Evolutionary conservation across 2,797 vertebrate species (phyloP).

Genomic region (Hozukius guyotensis): DNA sequence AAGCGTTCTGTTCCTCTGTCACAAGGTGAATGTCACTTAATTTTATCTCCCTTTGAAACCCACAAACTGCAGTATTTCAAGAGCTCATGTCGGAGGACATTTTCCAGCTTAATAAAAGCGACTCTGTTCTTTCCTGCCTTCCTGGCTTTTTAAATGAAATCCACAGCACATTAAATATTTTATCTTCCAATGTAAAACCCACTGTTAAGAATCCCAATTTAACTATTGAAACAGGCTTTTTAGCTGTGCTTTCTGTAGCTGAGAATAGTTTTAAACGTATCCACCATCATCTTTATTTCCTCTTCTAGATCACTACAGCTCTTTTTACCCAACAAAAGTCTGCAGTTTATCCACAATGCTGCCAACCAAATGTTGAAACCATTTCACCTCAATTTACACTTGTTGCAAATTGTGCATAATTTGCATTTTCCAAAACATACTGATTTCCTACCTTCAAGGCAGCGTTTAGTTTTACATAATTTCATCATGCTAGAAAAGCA

Average conservation of each 20-base stretch:
- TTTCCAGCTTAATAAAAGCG: background rate
- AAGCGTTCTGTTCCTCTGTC: background rate
- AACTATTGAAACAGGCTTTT: background rate
- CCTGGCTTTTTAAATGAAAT: background rate
- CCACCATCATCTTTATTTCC: background rate
- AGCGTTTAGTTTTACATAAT: background rate
- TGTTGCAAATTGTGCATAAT: background rate
- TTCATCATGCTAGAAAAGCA: background rate
- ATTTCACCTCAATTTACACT: background rate
- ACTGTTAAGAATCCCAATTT: background rate
- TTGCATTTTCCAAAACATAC: background rate
- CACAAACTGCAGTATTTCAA: background rate
- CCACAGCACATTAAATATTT: background rate
- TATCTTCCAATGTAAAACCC: background rate
- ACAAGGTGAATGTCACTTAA: background rate
- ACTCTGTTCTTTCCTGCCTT: background rate
- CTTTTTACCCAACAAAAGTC: background rate
- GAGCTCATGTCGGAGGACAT: background rate
- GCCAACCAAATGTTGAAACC: background rate
- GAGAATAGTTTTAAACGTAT: background rate
- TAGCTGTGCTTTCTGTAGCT: background rate
- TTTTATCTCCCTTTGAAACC: background rate
- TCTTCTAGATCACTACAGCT: background rate
- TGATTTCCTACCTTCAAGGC: background rate
- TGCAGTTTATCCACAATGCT: background rate